A percentile compares a stretch with the other conserved stretches of the same genome.
Evolutionary conservation across 2,113 vertebrate species (phyloP).

Genomic region (Sinocyclocheilus grahami): DNA sequence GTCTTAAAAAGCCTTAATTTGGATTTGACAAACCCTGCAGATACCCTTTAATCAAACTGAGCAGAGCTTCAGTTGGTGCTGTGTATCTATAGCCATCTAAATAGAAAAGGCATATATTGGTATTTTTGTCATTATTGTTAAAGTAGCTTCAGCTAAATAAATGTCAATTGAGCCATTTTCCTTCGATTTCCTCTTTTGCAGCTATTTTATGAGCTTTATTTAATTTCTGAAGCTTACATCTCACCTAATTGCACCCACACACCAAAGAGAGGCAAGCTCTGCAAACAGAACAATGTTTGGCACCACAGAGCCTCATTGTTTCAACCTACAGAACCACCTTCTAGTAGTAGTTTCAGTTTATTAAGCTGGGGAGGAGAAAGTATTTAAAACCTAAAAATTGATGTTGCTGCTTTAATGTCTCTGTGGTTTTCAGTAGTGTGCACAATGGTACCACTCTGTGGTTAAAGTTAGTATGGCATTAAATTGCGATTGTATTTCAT

Average conservation of each 20-base stretch:
- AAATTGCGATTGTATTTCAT: background rate
- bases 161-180: background rate
- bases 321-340: background rate
- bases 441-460: conserved; percentile 56
- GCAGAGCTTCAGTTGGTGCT: background rate
- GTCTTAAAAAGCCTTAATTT: background rate
- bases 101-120: background rate
- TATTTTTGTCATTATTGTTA: background rate
- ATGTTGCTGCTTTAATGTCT: background rate
- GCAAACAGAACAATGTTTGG: background rate
- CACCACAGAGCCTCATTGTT: background rate
- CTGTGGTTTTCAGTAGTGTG: background rate
- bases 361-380: background rate
- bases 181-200: background rate
- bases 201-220: background rate
- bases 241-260: background rate
- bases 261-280: background rate
- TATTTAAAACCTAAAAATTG: background rate
- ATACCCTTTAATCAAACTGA: background rate
- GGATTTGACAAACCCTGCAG: background rate
- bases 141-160: background rate
- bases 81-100: background rate
- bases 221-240: background rate
- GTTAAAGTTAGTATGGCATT: conserved; percentile 1
- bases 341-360: background rate